These are phyloP conservation scores for Leptodactylus fuscus DNA, from an alignment of 2,113 vertebrate genomes.

Conservation along the genomic window DNA sequence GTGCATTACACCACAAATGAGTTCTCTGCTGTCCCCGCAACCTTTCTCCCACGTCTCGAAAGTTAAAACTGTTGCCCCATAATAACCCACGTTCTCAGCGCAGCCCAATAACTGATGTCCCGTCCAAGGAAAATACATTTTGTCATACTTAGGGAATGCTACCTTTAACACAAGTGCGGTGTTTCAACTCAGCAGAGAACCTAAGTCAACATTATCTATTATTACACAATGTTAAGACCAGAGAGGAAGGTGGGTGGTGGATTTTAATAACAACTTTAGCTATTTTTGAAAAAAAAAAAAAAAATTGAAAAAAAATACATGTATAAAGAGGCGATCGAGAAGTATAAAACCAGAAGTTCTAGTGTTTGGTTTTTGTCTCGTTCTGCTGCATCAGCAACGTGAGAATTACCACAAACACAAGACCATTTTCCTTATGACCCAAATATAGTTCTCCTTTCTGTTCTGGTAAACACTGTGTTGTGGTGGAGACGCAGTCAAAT, in stretches of 20 bases:
- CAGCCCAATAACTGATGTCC: slow-evolving; percentile 84
- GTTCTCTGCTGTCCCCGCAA: slow-evolving; percentile 81
- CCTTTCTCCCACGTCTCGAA: slow-evolving; percentile 83
- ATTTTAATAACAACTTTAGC: slow-evolving; percentile 83
- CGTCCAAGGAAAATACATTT: slow-evolving; percentile 97
- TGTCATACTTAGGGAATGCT: slow-evolving; percentile 95
- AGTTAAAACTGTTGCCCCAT: slow-evolving; percentile 84
- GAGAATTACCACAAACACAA: slow-evolving; percentile 74
- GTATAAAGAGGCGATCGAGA: slow-evolving; percentile 81
- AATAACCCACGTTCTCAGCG: slow-evolving; percentile 81
- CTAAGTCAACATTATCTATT: slow-evolving; percentile 94
- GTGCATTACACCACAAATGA: slow-evolving; percentile 79
- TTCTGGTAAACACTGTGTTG: slow-evolving; percentile 77
- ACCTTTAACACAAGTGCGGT: slow-evolving; percentile 93
- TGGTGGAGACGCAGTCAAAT: not conserved
- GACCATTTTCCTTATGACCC: slow-evolving; percentile 77
- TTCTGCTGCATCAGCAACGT: slow-evolving; percentile 90
- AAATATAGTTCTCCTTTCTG: slow-evolving; percentile 83
- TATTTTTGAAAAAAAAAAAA: slow-evolving; percentile 76
- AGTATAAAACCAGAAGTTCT: slow-evolving; percentile 85
- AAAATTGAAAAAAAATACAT: slow-evolving; percentile 57
- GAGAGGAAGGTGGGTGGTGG: slow-evolving; percentile 88
- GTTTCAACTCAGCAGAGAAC: slow-evolving; percentile 91
- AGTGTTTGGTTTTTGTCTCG: slow-evolving; percentile 77
- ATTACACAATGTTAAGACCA: slow-evolving; percentile 86